A percentile compares a stretch with the other conserved stretches of the same genome.
These are phyloP conservation scores for Haliclona indistincta DNA, from an alignment of 37 sponge, comb jelly and placozoan species.

Conservation along the genomic window DNA sequence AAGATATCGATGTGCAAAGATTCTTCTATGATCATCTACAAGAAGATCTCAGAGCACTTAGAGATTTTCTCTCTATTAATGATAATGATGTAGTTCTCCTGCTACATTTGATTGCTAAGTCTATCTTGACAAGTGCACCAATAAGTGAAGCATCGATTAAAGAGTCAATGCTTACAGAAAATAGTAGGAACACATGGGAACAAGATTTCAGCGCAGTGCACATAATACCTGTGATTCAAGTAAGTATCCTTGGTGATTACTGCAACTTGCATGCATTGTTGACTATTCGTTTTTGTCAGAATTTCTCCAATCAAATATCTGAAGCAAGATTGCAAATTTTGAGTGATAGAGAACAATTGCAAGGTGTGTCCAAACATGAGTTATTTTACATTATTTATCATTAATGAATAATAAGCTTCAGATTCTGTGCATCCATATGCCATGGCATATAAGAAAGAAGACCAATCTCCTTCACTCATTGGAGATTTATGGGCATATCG, in stretches of 20 bases:
- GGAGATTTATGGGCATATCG: constrained; percentile 69
- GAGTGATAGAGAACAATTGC: constrained; percentile 48
- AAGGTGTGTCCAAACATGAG: too few species aligned
- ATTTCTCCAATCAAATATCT: background rate
- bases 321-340: constrained; percentile 30
- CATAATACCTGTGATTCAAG: background rate
- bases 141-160: background rate
- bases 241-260: too few species aligned
- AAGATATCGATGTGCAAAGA: too few species aligned
- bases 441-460: constrained; percentile 50
- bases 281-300: too few species aligned
- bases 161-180: background rate
- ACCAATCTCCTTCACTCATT: too few species aligned
- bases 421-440: constrained; percentile 53
- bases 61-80: background rate
- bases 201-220: background rate
- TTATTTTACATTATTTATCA: too few species aligned
- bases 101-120: background rate
- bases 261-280: too few species aligned
- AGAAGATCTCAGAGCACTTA: background rate
- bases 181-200: background rate
- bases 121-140: background rate
- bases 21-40: background rate
- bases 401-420: constrained; percentile 7
- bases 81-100: background rate